Conservation (phyloP, 2,797 vertebrate species). For the Limnodromus scolopaceus region DNA sequence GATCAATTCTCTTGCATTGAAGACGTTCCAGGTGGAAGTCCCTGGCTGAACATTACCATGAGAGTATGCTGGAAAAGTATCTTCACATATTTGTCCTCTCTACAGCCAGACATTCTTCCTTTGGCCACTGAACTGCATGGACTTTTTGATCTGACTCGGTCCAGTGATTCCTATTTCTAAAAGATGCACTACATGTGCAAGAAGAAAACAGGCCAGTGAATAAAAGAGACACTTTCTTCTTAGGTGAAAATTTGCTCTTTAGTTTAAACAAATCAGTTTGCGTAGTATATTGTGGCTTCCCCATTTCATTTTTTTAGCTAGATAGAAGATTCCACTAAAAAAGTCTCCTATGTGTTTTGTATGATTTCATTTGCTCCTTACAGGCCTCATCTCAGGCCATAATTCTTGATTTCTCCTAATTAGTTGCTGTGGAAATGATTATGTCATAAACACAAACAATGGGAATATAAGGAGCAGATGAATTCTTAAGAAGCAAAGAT, state of each 20-base stretch:
- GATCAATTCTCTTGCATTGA: background rate
- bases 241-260: background rate
- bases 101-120: background rate
- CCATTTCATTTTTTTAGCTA: background rate
- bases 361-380: slow-evolving; percentile 55
- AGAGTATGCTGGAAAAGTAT: background rate
- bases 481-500: slow-evolving; percentile 74
- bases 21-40: background rate
- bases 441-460: slow-evolving; percentile 68
- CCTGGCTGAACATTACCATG: background rate
- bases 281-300: background rate
- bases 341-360: background rate
- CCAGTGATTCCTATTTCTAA: background rate
- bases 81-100: background rate
- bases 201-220: background rate
- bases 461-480: slow-evolving; percentile 60
- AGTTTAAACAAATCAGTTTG: background rate
- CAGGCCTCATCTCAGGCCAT: slow-evolving; percentile 23
- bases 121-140: background rate
- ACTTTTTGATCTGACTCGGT: background rate
- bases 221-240: background rate
- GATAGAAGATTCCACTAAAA: background rate
- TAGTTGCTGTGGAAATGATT: slow-evolving; percentile 74
- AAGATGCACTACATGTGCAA: background rate
- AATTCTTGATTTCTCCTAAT: slow-evolving; percentile 68